Percentiles rank a stretch among this genome's conserved stretches.
Evolutionary conservation across 2,797 vertebrate genomes (phyloP).

Genomic region (Ataeniobius toweri): DNA sequence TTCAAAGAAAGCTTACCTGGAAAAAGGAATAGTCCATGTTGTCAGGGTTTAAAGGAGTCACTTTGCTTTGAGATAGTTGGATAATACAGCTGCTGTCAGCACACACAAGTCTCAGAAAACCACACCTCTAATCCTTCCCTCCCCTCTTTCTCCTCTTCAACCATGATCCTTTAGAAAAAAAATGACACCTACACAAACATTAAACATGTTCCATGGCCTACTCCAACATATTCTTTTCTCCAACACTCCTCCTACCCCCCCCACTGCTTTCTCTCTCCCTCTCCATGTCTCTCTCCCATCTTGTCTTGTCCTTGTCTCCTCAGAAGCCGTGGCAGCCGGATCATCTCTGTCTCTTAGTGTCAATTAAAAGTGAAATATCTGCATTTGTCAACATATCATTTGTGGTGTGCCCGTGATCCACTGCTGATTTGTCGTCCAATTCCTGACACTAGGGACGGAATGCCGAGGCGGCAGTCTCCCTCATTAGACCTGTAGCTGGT

Average conservation of each 20-base stretch:
- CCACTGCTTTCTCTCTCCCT: conserved; percentile 18
- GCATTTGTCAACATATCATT: conserved; percentile 99
- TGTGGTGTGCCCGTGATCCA: conserved; percentile 85
- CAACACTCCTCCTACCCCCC: conserved; percentile 31
- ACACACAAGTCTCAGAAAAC: conserved; percentile 72
- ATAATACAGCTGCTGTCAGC: conserved; percentile 65
- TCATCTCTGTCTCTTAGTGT: conserved; percentile 93
- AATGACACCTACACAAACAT: conserved; percentile 77
- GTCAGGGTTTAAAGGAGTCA: conserved; percentile 70
- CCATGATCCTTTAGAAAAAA: conserved; percentile 47
- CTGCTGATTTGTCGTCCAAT: conserved; percentile 90
- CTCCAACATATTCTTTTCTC: conserved; percentile 65
- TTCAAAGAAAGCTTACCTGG: conserved; percentile 59
- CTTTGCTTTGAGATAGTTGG: conserved; percentile 57
- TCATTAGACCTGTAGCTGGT: conserved; percentile 92
- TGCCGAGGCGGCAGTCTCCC: conserved; percentile 87
- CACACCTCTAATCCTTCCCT: conserved; percentile 66
- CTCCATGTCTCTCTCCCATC: conserved; percentile 53
- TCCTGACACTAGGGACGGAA: conserved; percentile 89
- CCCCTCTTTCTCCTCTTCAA: conserved; percentile 47
- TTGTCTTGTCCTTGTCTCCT: conserved; percentile 75
- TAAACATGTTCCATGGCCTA: conserved; percentile 73
- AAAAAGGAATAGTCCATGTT: conserved; percentile 68
- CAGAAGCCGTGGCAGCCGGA: conserved; percentile 77
- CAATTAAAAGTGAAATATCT: conserved; percentile 99